Conservation (phyloP, 2,113 vertebrate species). For the Tragelaphus strepsiceros region DNA sequence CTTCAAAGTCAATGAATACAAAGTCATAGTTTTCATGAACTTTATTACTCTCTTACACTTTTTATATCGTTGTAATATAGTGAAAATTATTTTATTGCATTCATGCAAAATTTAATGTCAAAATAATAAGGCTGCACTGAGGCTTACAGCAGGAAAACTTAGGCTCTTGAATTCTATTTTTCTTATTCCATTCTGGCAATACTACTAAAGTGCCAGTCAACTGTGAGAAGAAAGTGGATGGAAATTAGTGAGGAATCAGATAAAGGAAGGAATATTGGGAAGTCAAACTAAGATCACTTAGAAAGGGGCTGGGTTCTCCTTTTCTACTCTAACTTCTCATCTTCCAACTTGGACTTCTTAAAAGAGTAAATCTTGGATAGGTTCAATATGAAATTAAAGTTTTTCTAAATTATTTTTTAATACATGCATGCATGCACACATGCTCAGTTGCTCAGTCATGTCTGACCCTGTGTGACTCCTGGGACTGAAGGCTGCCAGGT, state of each 20-base stretch:
- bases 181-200: background rate
- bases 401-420: background rate
- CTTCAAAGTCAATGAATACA: slow-evolving; percentile 23
- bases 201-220: background rate
- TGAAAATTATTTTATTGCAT: slow-evolving; percentile 10
- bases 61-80: background rate
- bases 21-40: slow-evolving; percentile 24
- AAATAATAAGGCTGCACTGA: slow-evolving; percentile 9
- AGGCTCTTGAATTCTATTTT: background rate
- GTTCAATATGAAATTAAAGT: background rate
- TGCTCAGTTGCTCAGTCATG: background rate
- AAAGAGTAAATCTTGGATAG: background rate
- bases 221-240: background rate
- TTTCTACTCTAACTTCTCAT: background rate
- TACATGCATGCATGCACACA: rapidly evolving
- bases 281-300: background rate
- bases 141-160: background rate
- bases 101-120: slow-evolving; percentile 12
- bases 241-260: background rate
- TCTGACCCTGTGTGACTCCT: rapidly evolving
- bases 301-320: background rate
- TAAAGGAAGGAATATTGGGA: background rate
- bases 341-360: background rate
- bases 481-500: background rate
- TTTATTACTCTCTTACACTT: background rate